Percentiles rank a stretch among this genome's conserved stretches.
phyloP scores from a whole-genome alignment of 2,888 invertebrate species.

The Lacanobia oleracea region DNA sequence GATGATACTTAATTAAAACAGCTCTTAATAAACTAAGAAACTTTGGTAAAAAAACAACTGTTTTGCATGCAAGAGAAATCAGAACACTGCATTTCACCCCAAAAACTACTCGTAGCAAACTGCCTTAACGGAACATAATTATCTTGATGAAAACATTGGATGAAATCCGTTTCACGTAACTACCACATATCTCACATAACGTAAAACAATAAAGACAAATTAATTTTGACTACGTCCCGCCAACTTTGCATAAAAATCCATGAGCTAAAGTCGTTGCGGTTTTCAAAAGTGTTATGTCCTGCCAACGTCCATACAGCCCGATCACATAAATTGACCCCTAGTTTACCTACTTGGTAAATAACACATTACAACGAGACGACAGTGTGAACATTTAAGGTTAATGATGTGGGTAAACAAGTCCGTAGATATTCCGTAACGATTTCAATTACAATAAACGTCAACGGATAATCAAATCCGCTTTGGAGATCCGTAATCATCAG shows the following conservation, averaged over 20 bases:
- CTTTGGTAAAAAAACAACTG: slow-evolving; percentile 1
- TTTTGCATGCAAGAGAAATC: slow-evolving; percentile 58
- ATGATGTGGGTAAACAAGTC: slow-evolving; percentile 25
- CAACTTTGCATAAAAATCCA: slow-evolving; percentile 22
- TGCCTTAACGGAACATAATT: slow-evolving; percentile 19
- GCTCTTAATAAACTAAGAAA: neutral
- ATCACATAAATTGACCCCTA: slow-evolving; percentile 21
- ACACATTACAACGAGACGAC: neutral
- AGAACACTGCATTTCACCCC: slow-evolving; percentile 32
- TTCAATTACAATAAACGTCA: slow-evolving; percentile 48
- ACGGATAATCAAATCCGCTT: slow-evolving; percentile 29
- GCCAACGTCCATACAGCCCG: neutral
- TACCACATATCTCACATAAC: neutral
- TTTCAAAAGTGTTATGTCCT: neutral
- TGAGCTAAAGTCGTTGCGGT: neutral
- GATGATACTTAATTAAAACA: too few relatives aligned
- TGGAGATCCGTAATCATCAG: slow-evolving; percentile 29
- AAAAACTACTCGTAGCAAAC: slow-evolving; percentile 43
- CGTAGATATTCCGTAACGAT: slow-evolving; percentile 31
- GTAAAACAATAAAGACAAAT: slow-evolving; percentile 25
- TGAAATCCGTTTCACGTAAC: slow-evolving; percentile 37
- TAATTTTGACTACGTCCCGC: slow-evolving; percentile 19
- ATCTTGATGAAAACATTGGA: slow-evolving; percentile 28
- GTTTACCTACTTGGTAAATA: slow-evolving; percentile 10
- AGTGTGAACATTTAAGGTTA: slow-evolving; percentile 4